These are phyloP conservation scores for Entomobrya proxima DNA, from an alignment of 2,888 invertebrate genomes.

Conservation along the genomic window DNA sequence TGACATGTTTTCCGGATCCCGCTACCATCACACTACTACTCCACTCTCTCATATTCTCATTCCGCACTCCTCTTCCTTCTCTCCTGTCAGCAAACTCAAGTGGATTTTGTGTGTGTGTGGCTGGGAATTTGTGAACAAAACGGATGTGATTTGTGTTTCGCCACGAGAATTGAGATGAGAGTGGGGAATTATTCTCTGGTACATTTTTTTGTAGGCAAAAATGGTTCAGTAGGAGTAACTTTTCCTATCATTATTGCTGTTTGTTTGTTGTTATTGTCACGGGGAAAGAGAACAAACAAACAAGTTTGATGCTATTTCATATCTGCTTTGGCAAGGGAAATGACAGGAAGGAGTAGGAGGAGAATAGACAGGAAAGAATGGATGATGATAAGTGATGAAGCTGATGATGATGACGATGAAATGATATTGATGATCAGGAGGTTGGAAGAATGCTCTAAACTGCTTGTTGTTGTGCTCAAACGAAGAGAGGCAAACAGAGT, in stretches of 20 bases:
- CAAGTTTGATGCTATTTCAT: conserved; percentile 11
- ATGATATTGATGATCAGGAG: conserved; percentile 37
- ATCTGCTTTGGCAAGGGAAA: conserved; percentile 22
- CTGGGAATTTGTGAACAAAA: conserved; percentile 22
- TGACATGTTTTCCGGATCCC: conserved; percentile 32
- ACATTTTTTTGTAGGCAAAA: background rate
- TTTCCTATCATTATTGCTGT: background rate
- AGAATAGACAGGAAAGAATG: background rate
- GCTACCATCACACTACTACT: no score
- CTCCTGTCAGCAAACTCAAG: conserved; percentile 19
- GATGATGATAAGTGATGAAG: conserved; percentile 10
- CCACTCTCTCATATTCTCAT: background rate
- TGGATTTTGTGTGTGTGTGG: conserved; percentile 11
- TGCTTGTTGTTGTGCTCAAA: background rate
- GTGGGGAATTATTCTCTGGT: background rate
- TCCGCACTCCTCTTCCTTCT: no score
- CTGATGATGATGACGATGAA: conserved; percentile 25
- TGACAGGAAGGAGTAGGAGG: conserved; percentile 5
- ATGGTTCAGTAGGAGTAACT: background rate
- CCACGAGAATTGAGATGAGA: conserved; percentile 8
- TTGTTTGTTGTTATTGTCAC: conserved; percentile 29
- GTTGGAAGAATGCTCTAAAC: background rate
- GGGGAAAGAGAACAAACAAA: conserved; percentile 9
- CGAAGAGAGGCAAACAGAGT: conserved; percentile 5
- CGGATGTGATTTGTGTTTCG: conserved; percentile 34